Conservation (phyloP, 2,888 invertebrate species). For the Hypomecis punctinalis region DNA sequence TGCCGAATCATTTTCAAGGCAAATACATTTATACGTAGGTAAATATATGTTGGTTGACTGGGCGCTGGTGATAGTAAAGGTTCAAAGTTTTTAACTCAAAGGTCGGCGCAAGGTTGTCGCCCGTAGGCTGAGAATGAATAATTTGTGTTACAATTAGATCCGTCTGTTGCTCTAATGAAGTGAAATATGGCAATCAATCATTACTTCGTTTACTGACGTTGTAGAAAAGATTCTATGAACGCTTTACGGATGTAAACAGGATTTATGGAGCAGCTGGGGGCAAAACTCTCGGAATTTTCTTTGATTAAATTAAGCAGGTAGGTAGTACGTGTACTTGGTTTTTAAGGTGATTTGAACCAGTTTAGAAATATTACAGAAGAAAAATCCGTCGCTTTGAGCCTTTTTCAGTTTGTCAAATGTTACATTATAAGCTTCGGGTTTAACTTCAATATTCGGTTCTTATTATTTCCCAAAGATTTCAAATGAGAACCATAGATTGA, state of each 20-base stretch:
- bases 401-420: no score
- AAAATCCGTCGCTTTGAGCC: no score
- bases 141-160: slow-evolving; percentile 21
- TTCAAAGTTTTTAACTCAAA: slow-evolving; percentile 58
- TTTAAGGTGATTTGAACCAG: no score
- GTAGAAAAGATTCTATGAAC: not conserved
- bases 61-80: slow-evolving; percentile 63
- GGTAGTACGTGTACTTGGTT: no score
- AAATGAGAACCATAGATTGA: no score
- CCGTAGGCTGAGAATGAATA: slow-evolving; percentile 28
- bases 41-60: slow-evolving; percentile 32
- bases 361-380: no score
- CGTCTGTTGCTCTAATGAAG: slow-evolving; percentile 20
- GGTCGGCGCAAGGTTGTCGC: slow-evolving; percentile 66
- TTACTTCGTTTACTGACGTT: slow-evolving; percentile 1
- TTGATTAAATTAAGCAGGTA: no score
- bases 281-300: not conserved
- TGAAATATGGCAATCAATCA: slow-evolving; percentile 26
- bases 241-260: slow-evolving; percentile 16
- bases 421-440: no score
- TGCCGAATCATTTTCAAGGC: not conserved
- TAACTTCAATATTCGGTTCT: no score
- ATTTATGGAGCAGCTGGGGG: slow-evolving; percentile 15
- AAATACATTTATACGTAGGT: slow-evolving; percentile 16
- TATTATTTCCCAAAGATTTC: no score